phyloP scores from a whole-genome alignment of 2,888 invertebrate species.

The Hypena proboscidalis region DNA sequence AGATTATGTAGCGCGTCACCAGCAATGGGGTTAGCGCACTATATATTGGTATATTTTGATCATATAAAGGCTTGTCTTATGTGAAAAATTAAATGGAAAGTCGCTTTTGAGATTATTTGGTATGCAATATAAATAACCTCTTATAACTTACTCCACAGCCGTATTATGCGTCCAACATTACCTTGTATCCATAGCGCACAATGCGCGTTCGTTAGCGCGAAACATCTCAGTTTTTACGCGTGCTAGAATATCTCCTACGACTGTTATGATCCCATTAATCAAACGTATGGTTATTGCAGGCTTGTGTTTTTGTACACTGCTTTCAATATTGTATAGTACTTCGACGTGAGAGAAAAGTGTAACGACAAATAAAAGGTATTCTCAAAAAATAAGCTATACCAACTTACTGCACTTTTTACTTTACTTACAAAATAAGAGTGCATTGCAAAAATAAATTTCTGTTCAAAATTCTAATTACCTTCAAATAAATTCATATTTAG shows the following conservation, averaged over 20 bases:
- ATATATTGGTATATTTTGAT: too few species aligned
- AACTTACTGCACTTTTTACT: too few species aligned
- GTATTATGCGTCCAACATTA: conserved; percentile 63
- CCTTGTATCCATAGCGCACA: conserved; percentile 64
- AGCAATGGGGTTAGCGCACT: too few species aligned
- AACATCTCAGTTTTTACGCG: conserved; percentile 68
- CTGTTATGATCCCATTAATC: conserved; percentile 53
- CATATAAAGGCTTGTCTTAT: too few species aligned
- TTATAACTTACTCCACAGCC: conserved; percentile 31
- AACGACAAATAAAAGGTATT: not conserved
- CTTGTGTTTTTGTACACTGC: conserved; percentile 15
- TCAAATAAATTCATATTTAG: too few species aligned
- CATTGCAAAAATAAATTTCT: too few species aligned
- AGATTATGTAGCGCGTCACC: too few species aligned
- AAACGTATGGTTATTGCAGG: conserved; percentile 41
- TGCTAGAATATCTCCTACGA: conserved; percentile 55
- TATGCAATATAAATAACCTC: conserved; percentile 10
- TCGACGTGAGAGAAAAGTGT: not conserved
- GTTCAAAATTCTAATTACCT: too few species aligned
- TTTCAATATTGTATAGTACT: not conserved
- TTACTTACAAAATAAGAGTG: too few species aligned
- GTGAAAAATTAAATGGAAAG: too few species aligned
- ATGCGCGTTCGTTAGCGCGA: conserved; percentile 77
- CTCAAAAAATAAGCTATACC: too few species aligned
- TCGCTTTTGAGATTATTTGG: too few species aligned